Evolutionary conservation across 1,140 invertebrate genomes (phyloP), one percentile per base, ranked within the genome.

Genomic region (Trichonephila clavata): DNA sequence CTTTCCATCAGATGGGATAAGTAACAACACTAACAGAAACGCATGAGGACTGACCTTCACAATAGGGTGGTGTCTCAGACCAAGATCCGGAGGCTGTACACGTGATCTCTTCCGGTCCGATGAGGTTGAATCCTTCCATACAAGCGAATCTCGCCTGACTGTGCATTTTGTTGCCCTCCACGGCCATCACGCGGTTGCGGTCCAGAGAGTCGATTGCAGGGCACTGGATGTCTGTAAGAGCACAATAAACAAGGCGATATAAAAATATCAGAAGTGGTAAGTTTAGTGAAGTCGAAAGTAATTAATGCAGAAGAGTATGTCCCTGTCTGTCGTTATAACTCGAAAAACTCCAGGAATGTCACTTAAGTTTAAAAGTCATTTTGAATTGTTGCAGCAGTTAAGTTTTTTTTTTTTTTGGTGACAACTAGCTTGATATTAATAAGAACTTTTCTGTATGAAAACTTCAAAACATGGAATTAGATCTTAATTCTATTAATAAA

Each of bases 101-200:
- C 1, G 90, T 90, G 50, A 95, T 94, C 65, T 95, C 95, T 57
- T 94, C 92, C 1, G 93, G 84, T 27, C 95, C 95, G 24, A 94
- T 77, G 39, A 95, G 81, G n/a, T 93, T 94, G 83, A 94, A 95
- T 43, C 95, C 95, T 91, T 95, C 94, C 81, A 95, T 94, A 86
- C 95, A 95, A 20, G 94, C 94, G 80, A 95, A 95, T 14, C 94
- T 84, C 20, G 95, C 95, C 43, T 94, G 91, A n/a, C 94, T 93
- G 86, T 95, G 95, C 94, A 95, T 95, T 8, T 92, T 91, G 59
- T 94, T 95, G 7, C 94, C 94, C 60, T 95, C 94, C 14, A 95
- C 94, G 0, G 94, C 92, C 94, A 94, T 95, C n/a, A 95, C 94
- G 14, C 95, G 93, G 77, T 95, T 94, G 4, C 90, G 71, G 24